Evolutionary conservation across 2,888 invertebrate genomes (phyloP).

Genomic region (Apantesis nais): DNA sequence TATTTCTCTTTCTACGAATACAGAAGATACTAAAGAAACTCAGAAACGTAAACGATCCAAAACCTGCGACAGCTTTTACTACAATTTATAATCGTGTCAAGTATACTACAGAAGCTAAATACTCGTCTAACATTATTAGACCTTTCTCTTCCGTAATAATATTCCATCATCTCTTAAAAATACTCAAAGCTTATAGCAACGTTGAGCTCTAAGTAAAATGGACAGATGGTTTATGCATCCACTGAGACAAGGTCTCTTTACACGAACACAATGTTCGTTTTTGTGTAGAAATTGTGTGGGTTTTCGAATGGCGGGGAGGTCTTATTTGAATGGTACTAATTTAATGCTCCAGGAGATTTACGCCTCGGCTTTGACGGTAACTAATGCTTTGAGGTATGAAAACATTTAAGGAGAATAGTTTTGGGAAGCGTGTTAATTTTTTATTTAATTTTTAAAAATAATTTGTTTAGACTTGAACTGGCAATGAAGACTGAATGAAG

Average conservation of each 20-base stretch:
- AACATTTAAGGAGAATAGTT: constrained; percentile 27
- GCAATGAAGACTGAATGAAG: too few relatives aligned
- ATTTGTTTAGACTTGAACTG: neutral
- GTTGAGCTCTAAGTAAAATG: constrained; percentile 3
- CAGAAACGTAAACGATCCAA: neutral
- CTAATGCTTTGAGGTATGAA: constrained; percentile 48
- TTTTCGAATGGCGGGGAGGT: constrained; percentile 19
- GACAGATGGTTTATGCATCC: neutral
- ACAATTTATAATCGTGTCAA: constrained; percentile 37
- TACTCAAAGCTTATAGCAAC: neutral
- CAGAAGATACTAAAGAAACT: neutral
- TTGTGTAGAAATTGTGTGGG: neutral
- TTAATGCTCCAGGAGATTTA: constrained; percentile 46
- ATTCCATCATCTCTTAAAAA: neutral
- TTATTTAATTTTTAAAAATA: neutral
- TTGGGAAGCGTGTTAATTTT: constrained; percentile 23
- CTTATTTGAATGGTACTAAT: constrained; percentile 34
- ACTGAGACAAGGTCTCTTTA: constrained; percentile 1
- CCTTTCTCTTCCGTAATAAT: constrained; percentile 14
- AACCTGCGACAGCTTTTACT: constrained; percentile 15
- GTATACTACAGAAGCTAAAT: constrained; percentile 17
- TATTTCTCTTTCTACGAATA: neutral
- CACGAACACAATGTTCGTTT: neutral
- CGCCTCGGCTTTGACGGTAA: constrained; percentile 46
- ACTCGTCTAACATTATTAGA: constrained; percentile 25